These are phyloP conservation scores for Craseonycteris thonglongyai DNA, from an alignment of 2,113 vertebrate genomes.

Conservation along the genomic window DNA sequence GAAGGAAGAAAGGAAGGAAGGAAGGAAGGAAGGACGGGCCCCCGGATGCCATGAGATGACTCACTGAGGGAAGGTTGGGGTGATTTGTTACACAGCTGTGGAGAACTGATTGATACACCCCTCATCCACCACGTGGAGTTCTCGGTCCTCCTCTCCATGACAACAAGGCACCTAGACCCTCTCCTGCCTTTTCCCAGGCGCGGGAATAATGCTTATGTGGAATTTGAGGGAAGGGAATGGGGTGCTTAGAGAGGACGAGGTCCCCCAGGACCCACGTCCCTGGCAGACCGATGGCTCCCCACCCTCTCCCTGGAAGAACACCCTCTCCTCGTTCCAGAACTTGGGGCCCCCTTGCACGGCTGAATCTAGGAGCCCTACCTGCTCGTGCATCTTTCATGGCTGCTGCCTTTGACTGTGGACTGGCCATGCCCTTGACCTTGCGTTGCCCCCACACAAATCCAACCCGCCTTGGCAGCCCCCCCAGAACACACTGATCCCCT, in stretches of 20 bases:
- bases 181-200: background rate
- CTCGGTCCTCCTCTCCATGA: background rate
- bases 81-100: background rate
- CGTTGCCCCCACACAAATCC: background rate
- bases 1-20: too few relatives aligned
- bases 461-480: background rate
- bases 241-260: background rate
- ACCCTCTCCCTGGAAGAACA: background rate
- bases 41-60: background rate
- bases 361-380: background rate
- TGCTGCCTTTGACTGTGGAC: background rate
- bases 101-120: background rate
- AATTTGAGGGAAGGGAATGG: background rate
- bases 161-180: background rate
- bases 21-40: too few relatives aligned
- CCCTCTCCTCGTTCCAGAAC: background rate
- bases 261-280: background rate
- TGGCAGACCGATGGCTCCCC: background rate
- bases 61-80: background rate
- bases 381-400: background rate
- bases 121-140: background rate
- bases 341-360: background rate
- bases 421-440: background rate
- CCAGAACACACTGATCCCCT: background rate
- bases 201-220: background rate